Evolutionary conservation across 2,113 vertebrate species (phyloP), one percentile per base, ranked within the genome.

Genomic region (Hippocampus mohnikei): DNA sequence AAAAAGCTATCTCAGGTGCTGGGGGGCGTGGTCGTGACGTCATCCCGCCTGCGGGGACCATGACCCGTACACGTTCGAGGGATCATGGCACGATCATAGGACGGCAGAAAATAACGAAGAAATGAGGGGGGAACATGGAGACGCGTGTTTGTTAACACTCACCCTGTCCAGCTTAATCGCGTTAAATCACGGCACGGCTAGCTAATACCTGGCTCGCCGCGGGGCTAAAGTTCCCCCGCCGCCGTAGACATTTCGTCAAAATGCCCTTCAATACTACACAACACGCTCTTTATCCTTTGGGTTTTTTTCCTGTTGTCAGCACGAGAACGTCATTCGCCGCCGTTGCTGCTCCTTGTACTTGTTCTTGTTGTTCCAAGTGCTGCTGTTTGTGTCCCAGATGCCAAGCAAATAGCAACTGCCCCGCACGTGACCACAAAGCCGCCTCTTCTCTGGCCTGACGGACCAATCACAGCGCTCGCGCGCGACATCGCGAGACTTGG

Each of bases 351-450:
- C 8, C 20, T 2, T 6, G 20, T 10, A 2, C 50, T 63, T 61
- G 6, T 33, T 37, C 33, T 20, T 25, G 40, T 44, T 6, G 40
- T 16, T 44, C 40, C 62, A 9, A 23, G 37, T n/a, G 40, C 23
- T 37, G 48, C 29, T 55, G 92, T 92, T 93, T 92, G 85, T 91
- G 89, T 93, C 90, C 91, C 92, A 92, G 81, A 91, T 90, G 83
- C 91, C 85, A 87, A 90, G 88, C 85, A 87, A 90, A 86, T 89
- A 82, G 58, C 58, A 33, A 79, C 46, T 67, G 10, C 25, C 8
- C 2, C 0, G 29, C 88, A 89, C 76, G 84, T 90, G 91, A 88
- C 69, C 37, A 3, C 15, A 11, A 7, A 15, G 61, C 18, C 37
- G 2, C 41, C 27, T n/a, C 9, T 60, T 63, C 33, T 63, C 59